Percentiles rank a stretch among this genome's conserved stretches.
phyloP scores from a whole-genome alignment of 2,113 vertebrate species.

The Ptyas mucosa region DNA sequence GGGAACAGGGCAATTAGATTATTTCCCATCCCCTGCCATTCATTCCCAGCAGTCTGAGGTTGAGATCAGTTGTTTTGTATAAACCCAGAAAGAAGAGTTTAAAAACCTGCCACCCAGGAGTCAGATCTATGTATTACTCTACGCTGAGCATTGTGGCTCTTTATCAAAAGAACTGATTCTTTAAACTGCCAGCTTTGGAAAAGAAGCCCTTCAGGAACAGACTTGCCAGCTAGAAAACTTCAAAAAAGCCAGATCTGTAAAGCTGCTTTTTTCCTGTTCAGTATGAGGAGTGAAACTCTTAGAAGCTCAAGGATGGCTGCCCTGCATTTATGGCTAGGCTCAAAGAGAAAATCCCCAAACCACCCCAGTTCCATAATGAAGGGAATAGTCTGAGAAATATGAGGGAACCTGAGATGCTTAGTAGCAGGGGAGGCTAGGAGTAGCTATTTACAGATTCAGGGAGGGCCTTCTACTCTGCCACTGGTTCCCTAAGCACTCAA shows the following conservation, averaged over 20 bases:
- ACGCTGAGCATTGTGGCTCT: neutral
- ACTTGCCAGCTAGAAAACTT: neutral
- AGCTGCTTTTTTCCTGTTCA: neutral
- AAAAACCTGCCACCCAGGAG: slow-evolving; percentile 11
- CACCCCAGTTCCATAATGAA: neutral
- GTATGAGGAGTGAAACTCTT: neutral
- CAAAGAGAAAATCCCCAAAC: neutral
- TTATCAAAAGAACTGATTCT: slow-evolving; percentile 6
- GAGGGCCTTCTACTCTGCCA: neutral
- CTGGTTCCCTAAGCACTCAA: neutral
- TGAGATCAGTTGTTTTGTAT: slow-evolving; percentile 13
- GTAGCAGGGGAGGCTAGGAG: neutral
- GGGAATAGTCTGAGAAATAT: neutral
- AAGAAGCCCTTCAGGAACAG: slow-evolving; percentile 8
- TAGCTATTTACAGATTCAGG: neutral
- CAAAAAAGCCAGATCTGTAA: neutral
- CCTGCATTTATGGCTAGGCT: neutral
- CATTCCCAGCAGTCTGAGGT: slow-evolving; percentile 5
- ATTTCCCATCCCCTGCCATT: neutral
- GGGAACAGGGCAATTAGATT: slow-evolving; percentile 9
- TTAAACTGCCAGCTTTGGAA: slow-evolving; percentile 6
- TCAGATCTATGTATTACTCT: slow-evolving; percentile 3
- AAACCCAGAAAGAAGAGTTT: neutral
- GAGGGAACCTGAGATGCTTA: neutral
- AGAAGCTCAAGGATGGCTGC: neutral